Evolutionary conservation across 2,888 invertebrate species (phyloP).

Genomic region (Campopleginae sp.): DNA sequence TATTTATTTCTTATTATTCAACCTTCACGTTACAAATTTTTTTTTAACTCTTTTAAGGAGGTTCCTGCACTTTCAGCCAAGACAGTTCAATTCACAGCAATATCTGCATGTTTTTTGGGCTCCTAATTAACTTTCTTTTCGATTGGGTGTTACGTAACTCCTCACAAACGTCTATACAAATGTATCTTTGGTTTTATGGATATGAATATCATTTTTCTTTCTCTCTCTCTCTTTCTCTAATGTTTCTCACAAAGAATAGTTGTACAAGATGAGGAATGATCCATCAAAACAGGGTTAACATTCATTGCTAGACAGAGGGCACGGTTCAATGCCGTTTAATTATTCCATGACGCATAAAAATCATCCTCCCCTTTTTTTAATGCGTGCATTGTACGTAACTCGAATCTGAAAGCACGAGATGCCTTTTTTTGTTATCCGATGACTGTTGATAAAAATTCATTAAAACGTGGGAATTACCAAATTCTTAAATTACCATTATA

Average conservation of each 20-base stretch:
- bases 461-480: background rate
- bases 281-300: constrained; percentile 22
- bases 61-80: background rate
- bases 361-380: background rate
- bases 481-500: background rate
- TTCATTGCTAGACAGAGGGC: constrained; percentile 15
- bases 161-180: background rate
- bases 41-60: background rate
- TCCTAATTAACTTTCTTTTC: background rate
- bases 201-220: background rate
- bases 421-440: background rate
- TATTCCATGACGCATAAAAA: constrained; percentile 23
- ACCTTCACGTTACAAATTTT: background rate
- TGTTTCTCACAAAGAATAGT: constrained; percentile 4
- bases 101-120: background rate
- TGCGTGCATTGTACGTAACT: constrained; percentile 8
- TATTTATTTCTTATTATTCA: background rate
- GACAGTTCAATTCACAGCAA: background rate
- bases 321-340: constrained; percentile 22
- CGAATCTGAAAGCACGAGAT: constrained; percentile 10
- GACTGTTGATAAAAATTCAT: constrained; percentile 3
- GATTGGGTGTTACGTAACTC: background rate
- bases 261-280: constrained; percentile 20
- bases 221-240: background rate
- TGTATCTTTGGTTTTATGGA: background rate